Evolutionary conservation across 1,140 invertebrate species (phyloP), one percentile per base, ranked within the genome.

Genomic region (Eueides isabella): DNA sequence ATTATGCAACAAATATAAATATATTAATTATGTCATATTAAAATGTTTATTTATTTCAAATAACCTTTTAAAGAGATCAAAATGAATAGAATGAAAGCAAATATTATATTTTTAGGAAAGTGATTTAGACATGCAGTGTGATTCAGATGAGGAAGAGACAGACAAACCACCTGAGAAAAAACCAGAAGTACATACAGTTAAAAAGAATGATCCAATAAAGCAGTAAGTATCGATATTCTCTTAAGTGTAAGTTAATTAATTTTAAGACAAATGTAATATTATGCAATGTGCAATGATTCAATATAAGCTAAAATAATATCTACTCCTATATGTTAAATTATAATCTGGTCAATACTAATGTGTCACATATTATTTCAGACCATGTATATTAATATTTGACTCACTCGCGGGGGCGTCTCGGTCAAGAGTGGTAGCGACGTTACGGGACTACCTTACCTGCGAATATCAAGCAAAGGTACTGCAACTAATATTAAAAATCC

Each of bases 381-480:
- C 98, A 0, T 98, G 98, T 86, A 98, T 99, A 85, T 94, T 99
- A 67, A 97, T 99, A 87, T 98, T 99, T 92, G 98, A 99, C 92
- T 99, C 98, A 0, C 92, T 99, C 76, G 96, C 96, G 75, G 97
- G 97, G 16, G 96, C 97, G 16, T 96, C 96, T 71, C 94, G 98
- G 82, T 95, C 95, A 35, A 94, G 96, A 70, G 97, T 98, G 69
- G 97, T 98, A 4, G 96, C 97, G 9, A 98, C 97, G 0, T 92
- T 99, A 67, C 93, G 97, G 33, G 97, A 98, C 82, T 99, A 99
- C 92, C 94, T 99, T 23, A 96, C 96, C 44, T 96, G 98, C 81
- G 98, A 99, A 94, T 97, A 98, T 93, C 95, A 96, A 83, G 95
- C 96, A 2, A 98, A 98, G 95, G 95, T 95, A 84, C 80, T 64